Conservation (phyloP, 2,888 invertebrate genomes). For the Junonia oenone region DNA sequence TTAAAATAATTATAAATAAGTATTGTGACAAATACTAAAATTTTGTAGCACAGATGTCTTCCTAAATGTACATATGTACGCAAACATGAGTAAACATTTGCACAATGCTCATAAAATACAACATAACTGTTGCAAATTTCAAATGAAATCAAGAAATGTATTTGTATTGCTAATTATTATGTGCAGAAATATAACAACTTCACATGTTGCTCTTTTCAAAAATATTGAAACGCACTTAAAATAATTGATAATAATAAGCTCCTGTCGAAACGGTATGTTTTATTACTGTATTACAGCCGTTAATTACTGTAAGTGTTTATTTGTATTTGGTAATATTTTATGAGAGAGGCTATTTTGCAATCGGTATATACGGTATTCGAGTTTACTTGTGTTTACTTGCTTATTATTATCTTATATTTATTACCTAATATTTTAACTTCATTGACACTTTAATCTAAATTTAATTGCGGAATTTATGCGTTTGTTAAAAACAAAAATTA, state of each 20-base stretch:
- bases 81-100: too few species aligned
- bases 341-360: not conserved
- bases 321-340: not conserved
- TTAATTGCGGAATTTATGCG: too few species aligned
- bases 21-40: too few species aligned
- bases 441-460: not conserved
- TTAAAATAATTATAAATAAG: too few species aligned
- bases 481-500: too few species aligned
- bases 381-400: not conserved
- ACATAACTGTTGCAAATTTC: too few species aligned
- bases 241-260: not conserved
- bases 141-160: too few species aligned
- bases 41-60: too few species aligned
- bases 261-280: not conserved
- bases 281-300: not conserved
- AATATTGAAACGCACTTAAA: not conserved
- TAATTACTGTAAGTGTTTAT: not conserved
- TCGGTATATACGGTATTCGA: not conserved
- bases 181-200: too few species aligned
- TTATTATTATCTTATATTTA: not conserved
- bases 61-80: too few species aligned
- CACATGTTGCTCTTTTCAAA: not conserved
- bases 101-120: too few species aligned
- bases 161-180: too few species aligned
- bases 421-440: not conserved